Evolutionary conservation across 2,888 invertebrate species (phyloP).

Genomic region (Gymnocheta viridis): DNA sequence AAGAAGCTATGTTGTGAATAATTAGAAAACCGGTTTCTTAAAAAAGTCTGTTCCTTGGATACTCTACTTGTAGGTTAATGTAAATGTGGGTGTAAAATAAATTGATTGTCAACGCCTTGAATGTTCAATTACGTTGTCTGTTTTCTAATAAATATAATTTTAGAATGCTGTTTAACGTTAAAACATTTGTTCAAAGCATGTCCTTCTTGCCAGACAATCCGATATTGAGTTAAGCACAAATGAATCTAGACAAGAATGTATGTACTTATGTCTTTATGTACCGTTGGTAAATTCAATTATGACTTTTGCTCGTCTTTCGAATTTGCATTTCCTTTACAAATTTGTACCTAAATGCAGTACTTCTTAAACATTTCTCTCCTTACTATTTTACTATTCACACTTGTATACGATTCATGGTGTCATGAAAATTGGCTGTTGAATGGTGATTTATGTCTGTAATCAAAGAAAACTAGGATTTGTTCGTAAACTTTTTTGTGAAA

Average conservation of each 20-base stretch:
- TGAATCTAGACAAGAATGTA: not conserved
- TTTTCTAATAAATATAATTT: not conserved
- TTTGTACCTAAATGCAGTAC: not conserved
- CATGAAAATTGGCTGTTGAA: not conserved
- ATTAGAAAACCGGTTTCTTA: too few species aligned
- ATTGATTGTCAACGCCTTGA: not conserved
- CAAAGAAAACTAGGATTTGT: not conserved
- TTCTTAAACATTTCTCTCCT: not conserved
- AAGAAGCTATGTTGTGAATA: too few species aligned
- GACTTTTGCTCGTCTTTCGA: not conserved
- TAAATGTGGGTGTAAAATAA: not conserved
- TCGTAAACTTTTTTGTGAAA: not conserved
- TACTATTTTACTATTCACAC: not conserved
- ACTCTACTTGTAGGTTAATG: too few species aligned
- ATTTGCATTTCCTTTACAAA: not conserved
- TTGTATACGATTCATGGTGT: not conserved
- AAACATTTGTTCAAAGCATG: not conserved
- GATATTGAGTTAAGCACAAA: not conserved
- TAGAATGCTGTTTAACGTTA: not conserved
- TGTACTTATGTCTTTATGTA: not conserved
- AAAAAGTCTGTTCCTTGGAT: too few species aligned
- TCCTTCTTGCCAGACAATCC: not conserved
- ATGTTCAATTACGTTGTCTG: not conserved
- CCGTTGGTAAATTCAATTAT: not conserved
- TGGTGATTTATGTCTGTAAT: not conserved